Conservation (phyloP, 2,888 invertebrate genomes). For the Spodoptera picta region DNA sequence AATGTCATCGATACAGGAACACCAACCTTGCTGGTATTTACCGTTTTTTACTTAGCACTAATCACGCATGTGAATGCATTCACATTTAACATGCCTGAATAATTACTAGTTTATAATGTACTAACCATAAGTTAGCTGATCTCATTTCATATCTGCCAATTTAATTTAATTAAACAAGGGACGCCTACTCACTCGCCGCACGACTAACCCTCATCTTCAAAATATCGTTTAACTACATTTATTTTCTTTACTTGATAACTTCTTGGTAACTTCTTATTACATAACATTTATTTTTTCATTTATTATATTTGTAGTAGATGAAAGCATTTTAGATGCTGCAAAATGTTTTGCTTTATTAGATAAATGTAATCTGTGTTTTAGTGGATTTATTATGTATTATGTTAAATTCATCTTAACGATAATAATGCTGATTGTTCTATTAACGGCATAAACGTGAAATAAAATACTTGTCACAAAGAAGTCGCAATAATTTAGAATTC, state of each 20-base stretch:
- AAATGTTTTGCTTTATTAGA: slow-evolving; percentile 23
- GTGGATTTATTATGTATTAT: slow-evolving; percentile 10
- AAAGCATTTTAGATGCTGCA: slow-evolving; percentile 28
- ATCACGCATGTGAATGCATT: slow-evolving; percentile 66
- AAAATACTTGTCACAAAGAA: too few relatives aligned
- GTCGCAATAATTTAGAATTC: slow-evolving; percentile 35
- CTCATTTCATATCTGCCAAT: slow-evolving; percentile 53
- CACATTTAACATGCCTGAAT: slow-evolving; percentile 46
- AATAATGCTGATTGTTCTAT: too few relatives aligned
- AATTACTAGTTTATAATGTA: slow-evolving; percentile 47
- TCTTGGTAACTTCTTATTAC: too few relatives aligned
- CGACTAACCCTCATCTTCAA: slow-evolving; percentile 42
- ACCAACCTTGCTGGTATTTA: slow-evolving; percentile 87
- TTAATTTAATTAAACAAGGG: slow-evolving; percentile 45
- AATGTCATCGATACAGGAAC: slow-evolving; percentile 89
- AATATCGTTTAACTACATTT: slow-evolving; percentile 25
- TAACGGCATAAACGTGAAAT: too few relatives aligned
- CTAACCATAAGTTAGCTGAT: slow-evolving; percentile 56
- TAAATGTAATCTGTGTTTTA: slow-evolving; percentile 3
- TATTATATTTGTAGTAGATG: slow-evolving; percentile 21
- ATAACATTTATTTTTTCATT: slow-evolving; percentile 1
- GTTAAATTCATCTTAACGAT: too few relatives aligned
- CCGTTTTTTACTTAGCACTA: slow-evolving; percentile 67
- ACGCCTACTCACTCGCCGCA: slow-evolving; percentile 47
- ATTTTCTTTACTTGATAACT: slow-evolving; percentile 30